Evolutionary conservation across 92 coral and sea anemone species (phyloP), one percentile per base, ranked within the genome.

Genomic region (Epizoanthus illoricatus): DNA sequence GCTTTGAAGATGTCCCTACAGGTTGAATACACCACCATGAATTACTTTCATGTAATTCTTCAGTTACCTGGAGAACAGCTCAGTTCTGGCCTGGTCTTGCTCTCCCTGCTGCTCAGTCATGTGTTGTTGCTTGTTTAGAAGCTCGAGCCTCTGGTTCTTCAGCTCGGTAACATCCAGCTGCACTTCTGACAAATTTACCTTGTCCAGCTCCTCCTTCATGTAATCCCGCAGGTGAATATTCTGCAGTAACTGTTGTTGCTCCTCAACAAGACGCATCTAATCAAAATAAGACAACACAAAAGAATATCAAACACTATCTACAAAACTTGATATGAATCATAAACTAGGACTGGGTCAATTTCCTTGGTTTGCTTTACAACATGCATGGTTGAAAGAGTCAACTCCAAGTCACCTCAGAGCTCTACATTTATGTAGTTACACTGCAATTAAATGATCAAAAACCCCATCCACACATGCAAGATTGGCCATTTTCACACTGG

Each of bases 251-350:
- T 89, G 87, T 55, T 91, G 91, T 60, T 95, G 97, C 76, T 95
- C 98, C 60, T 93, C 98, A 1, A 95, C 81, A n/a, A 95, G 85
- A 49, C 84, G 85, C 41, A 94, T 89, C 98, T 95, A 63, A 17
- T 45, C 39, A 84, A 21, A 21, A 36, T 19, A 20, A 12, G 4
- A 18, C 19, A 36, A 6, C 7, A 45, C 36, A 23, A 33, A 8
- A 13, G 5, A 70, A 24, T 47, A 47, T 39, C 75, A 2, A 33
- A 24, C 5, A 39, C 9, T 45, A 45, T 45, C 52, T 5, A 45
- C 52, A 45, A 45, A 45, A 45, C 52, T 45, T 45, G 52, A 45
- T 45, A 45, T 28, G 36, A 28, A 28, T 45, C 9, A 8, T 9
- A 45, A 45, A 45, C 52, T 45, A 9, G 52, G 52, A 45, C 52